These are phyloP conservation scores for Pinna nobilis DNA, from an alignment of 1,140 invertebrate species.

Conservation along the genomic window DNA sequence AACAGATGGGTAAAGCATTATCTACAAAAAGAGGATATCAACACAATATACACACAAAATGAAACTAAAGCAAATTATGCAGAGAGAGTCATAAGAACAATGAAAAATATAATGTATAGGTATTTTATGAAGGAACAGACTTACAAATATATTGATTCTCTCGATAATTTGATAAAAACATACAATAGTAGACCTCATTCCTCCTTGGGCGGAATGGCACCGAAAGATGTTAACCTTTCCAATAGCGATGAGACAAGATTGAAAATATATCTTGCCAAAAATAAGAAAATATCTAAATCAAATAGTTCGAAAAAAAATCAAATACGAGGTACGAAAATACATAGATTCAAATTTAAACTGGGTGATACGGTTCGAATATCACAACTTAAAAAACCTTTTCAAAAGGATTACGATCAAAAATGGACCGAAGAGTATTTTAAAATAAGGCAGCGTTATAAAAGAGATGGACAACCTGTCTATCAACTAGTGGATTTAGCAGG, in stretches of 20 bases:
- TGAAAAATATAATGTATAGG: slow-evolving; percentile 1
- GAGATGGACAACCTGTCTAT: slow-evolving; percentile 3
- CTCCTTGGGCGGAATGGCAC: neutral
- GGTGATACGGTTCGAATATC: slow-evolving; percentile 1
- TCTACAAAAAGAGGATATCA: slow-evolving; percentile 2
- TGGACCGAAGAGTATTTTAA: slow-evolving; percentile 15
- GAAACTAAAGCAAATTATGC: slow-evolving; percentile 2
- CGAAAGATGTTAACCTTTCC: slow-evolving; percentile 1
- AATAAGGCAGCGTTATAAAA: slow-evolving; percentile 1
- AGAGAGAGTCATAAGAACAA: slow-evolving; percentile 7
- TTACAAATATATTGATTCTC: slow-evolving; percentile 9
- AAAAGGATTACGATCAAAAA: slow-evolving; percentile 15
- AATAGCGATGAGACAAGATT: slow-evolving; percentile 12
- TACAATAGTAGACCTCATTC: neutral
- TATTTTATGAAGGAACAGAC: slow-evolving; percentile 28
- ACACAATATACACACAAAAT: slow-evolving; percentile 11
- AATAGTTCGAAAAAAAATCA: neutral
- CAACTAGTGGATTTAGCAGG: slow-evolving; percentile 1
- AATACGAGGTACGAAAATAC: neutral
- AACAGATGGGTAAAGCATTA: slow-evolving; percentile 6
- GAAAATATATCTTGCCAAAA: neutral
- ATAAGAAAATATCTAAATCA: neutral
- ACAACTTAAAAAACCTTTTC: slow-evolving; percentile 15
- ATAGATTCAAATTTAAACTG: slow-evolving; percentile 3
- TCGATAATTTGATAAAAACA: slow-evolving; percentile 2